Conservation (phyloP, 2,797 vertebrate genomes). For the Jordanella pulchra region DNA sequence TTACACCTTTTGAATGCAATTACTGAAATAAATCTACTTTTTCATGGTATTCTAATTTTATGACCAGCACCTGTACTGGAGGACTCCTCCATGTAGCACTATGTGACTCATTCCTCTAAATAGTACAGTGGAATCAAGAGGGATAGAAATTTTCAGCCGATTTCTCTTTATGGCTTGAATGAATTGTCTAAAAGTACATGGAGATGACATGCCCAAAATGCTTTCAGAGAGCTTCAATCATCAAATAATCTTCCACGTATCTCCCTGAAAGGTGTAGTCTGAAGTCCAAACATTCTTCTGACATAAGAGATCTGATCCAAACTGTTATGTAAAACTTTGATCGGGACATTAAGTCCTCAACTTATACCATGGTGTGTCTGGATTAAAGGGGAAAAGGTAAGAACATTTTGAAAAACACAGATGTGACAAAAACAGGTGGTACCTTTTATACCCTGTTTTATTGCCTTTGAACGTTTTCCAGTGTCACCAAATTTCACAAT, state of each 20-base stretch:
- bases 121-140: too few relatives aligned
- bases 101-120: too few relatives aligned
- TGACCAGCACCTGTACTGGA: too few relatives aligned
- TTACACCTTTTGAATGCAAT: too few relatives aligned
- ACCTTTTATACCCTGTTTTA: slow-evolving; percentile 5
- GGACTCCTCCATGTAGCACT: too few relatives aligned
- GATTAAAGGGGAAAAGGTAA: neutral
- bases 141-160: too few relatives aligned
- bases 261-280: neutral
- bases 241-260: neutral
- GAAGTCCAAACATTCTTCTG: neutral
- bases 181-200: too few relatives aligned
- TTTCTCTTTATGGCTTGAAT: too few relatives aligned
- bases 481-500: slow-evolving; percentile 4
- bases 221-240: neutral
- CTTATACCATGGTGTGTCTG: neutral
- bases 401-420: slow-evolving; percentile 3
- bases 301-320: neutral
- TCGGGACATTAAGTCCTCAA: neutral
- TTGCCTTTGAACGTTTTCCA: slow-evolving; percentile 25
- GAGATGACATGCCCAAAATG: too few relatives aligned
- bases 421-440: slow-evolving; percentile 1
- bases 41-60: too few relatives aligned
- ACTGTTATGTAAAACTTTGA: neutral
- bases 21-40: too few relatives aligned